Percentiles rank a stretch among this genome's conserved stretches.
These are phyloP conservation scores for Pseudomyrmex dendroicus DNA, from an alignment of 1,140 invertebrate species.

Conservation along the genomic window DNA sequence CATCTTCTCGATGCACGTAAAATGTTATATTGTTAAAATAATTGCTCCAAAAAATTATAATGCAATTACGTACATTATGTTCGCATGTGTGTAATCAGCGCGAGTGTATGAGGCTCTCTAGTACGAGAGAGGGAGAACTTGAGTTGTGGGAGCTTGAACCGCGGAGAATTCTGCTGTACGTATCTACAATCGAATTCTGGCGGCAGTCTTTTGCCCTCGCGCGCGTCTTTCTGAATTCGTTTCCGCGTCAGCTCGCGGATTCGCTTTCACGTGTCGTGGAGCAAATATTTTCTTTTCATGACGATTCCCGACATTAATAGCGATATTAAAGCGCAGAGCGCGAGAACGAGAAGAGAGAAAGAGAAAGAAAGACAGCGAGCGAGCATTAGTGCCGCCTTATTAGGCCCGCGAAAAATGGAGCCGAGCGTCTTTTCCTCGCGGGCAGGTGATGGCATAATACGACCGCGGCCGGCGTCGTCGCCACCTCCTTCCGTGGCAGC, in stretches of 20 bases:
- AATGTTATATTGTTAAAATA: neutral
- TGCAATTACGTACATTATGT: neutral
- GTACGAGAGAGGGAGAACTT: too few relatives aligned
- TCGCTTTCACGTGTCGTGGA: slow-evolving; percentile 38
- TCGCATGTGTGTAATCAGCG: too few relatives aligned
- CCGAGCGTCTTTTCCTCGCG: slow-evolving; percentile 54
- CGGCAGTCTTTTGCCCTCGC: neutral
- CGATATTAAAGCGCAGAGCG: slow-evolving; percentile 36
- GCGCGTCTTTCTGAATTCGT: slow-evolving; percentile 32
- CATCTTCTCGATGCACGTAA: neutral
- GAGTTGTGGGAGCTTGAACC: too few relatives aligned
- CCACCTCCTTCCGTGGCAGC: slow-evolving; percentile 51
- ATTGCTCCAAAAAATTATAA: neutral
- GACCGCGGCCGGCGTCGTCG: slow-evolving; percentile 32
- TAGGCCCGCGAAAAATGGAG: slow-evolving; percentile 73
- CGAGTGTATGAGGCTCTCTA: too few relatives aligned
- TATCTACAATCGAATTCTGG: neutral
- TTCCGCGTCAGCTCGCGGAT: slow-evolving; percentile 19
- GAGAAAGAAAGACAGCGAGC: neutral
- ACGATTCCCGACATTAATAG: slow-evolving; percentile 41
- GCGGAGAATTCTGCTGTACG: too few relatives aligned
- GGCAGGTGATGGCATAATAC: slow-evolving; percentile 71
- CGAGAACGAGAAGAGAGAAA: neutral
- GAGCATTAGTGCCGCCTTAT: slow-evolving; percentile 78
- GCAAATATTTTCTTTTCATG: slow-evolving; percentile 55